phyloP scores from a whole-genome alignment of 2,888 invertebrate species.

The Chymomyza procnemis region DNA sequence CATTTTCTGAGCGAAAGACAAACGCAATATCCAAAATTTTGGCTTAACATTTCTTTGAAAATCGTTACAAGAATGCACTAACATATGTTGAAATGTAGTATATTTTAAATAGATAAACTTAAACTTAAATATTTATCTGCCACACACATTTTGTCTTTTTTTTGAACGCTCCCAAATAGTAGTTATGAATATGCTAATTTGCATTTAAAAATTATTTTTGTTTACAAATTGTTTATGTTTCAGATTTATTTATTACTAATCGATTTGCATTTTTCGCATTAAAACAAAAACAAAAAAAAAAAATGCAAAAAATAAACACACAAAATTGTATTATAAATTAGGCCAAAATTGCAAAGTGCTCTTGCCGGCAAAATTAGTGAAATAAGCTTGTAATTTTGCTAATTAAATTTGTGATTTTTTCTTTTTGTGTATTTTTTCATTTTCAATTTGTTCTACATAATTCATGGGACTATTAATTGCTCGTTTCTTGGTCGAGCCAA shows the following conservation, averaged over 20 bases:
- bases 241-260: slow-evolving; percentile 18
- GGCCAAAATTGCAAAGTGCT: background rate
- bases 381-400: slow-evolving; percentile 16
- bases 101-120: too few relatives aligned
- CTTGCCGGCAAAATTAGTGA: background rate
- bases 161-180: background rate
- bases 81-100: too few relatives aligned
- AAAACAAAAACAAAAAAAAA: background rate
- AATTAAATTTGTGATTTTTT: slow-evolving; percentile 39
- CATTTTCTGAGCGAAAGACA: too few relatives aligned
- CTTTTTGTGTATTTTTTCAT: slow-evolving; percentile 22
- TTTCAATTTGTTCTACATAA: slow-evolving; percentile 28
- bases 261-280: background rate
- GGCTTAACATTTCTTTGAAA: too few relatives aligned
- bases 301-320: background rate
- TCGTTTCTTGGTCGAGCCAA: slow-evolving; percentile 19
- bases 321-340: background rate
- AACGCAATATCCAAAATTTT: too few relatives aligned
- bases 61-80: too few relatives aligned
- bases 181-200: background rate
- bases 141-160: background rate
- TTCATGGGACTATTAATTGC: slow-evolving; percentile 37
- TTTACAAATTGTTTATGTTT: background rate
- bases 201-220: background rate
- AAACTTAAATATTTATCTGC: too few relatives aligned